Evolutionary conservation across 2,113 vertebrate genomes (phyloP).

Genomic region (Clarias gariepinus): DNA sequence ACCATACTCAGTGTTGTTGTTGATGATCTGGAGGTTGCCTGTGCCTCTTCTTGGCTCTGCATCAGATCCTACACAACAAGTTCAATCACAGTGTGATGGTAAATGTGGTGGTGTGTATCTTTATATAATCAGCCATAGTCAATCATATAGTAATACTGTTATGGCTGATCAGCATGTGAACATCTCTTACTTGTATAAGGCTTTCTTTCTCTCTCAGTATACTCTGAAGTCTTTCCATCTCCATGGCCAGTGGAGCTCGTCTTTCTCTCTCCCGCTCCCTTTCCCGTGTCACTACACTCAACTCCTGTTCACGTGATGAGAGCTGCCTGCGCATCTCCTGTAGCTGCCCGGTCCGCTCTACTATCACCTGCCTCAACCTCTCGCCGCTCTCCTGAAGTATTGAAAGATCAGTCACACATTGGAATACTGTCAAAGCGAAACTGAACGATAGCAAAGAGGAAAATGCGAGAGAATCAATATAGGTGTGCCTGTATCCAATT

Average conservation of each 20-base stretch:
- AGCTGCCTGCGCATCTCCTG: conserved; percentile 81
- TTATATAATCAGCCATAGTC: neutral
- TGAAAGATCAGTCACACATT: neutral
- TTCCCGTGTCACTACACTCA: conserved; percentile 62
- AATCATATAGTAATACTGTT: no score
- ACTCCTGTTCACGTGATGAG: conserved; percentile 66
- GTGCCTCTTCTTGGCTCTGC: conserved; percentile 64
- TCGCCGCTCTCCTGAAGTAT: conserved; percentile 74
- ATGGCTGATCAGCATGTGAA: no score
- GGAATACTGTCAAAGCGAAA: neutral
- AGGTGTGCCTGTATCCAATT: neutral
- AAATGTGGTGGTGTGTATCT: neutral
- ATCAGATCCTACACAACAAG: conserved; percentile 67
- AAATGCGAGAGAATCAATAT: neutral
- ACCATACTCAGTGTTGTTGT: conserved; percentile 56
- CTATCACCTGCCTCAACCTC: conserved; percentile 79
- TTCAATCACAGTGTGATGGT: neutral
- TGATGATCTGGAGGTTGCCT: conserved; percentile 58
- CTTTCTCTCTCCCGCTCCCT: conserved; percentile 55
- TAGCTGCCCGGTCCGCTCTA: conserved; percentile 80
- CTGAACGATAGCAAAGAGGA: no score
- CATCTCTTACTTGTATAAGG: conserved; percentile 74
- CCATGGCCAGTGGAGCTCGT: conserved; percentile 28
- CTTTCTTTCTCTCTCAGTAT: conserved; percentile 76
- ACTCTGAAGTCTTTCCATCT: conserved; percentile 62